Conservation (phyloP, 2,113 vertebrate genomes). For the Heliornis fulica region DNA sequence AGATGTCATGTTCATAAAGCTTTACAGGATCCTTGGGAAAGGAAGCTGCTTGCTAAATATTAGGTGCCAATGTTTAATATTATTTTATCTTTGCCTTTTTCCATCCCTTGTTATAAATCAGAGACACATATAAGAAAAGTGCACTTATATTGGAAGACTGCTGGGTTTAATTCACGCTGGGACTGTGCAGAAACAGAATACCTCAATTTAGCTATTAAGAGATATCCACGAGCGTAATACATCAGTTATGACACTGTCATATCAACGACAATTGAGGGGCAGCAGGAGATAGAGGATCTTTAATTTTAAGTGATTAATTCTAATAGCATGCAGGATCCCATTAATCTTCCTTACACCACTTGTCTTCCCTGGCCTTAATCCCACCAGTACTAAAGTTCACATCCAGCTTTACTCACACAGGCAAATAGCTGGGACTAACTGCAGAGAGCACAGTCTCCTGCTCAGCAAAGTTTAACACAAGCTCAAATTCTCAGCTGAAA, state of each 20-base stretch:
- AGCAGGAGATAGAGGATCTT: background rate
- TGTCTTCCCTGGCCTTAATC: background rate
- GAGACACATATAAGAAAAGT: background rate
- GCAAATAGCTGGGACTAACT: background rate
- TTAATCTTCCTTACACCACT: background rate
- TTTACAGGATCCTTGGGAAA: background rate
- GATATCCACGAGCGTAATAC: background rate
- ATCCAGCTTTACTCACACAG: background rate
- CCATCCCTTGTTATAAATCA: background rate
- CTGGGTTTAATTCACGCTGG: background rate
- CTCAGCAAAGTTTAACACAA: background rate
- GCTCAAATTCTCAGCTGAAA: background rate
- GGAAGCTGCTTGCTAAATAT: background rate
- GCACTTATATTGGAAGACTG: background rate
- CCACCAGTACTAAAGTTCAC: background rate
- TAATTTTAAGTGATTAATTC: constrained; percentile 33
- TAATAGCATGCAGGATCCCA: background rate
- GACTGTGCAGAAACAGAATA: background rate
- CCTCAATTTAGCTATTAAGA: background rate
- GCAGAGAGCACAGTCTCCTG: background rate
- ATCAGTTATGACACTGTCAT: background rate
- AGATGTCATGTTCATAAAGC: background rate
- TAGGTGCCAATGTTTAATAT: background rate
- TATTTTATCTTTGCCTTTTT: background rate
- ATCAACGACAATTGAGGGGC: background rate